These are phyloP conservation scores for Dicyrtoma fusca DNA, from an alignment of 2,888 invertebrate genomes.

Conservation along the genomic window DNA sequence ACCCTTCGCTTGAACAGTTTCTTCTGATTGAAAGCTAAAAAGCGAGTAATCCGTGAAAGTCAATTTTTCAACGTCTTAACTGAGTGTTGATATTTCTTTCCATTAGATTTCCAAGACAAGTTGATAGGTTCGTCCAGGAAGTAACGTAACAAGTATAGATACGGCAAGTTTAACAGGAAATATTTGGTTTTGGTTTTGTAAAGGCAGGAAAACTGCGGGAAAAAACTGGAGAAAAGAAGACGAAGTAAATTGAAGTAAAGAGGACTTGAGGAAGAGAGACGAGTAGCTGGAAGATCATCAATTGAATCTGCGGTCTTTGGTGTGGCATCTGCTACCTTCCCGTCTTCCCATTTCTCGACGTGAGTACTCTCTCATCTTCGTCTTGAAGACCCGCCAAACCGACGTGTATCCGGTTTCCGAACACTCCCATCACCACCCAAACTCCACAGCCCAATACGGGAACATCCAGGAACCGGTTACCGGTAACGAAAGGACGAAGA, in stretches of 20 bases:
- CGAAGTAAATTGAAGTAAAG: conserved; percentile 31
- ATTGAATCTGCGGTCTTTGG: conserved; percentile 31
- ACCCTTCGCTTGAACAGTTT: not conserved
- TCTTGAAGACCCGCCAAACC: no score
- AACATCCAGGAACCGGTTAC: no score
- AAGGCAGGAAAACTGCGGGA: not conserved
- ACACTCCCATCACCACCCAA: no score
- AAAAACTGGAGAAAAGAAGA: conserved; percentile 14
- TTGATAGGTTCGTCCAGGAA: no score
- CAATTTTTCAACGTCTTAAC: conserved; percentile 45
- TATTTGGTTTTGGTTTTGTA: not conserved
- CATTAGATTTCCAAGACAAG: conserved; percentile 35
- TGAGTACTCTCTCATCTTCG: not conserved
- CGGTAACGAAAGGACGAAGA: not conserved
- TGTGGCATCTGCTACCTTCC: conserved; percentile 23
- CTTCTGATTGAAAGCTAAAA: conserved; percentile 31
- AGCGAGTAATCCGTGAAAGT: conserved; percentile 41
- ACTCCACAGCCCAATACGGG: not conserved
- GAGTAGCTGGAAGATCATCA: conserved; percentile 35
- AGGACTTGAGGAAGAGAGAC: conserved; percentile 27
- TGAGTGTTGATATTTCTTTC: conserved; percentile 41
- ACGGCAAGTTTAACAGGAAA: no score
- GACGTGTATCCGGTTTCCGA: no score
- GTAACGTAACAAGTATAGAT: no score
- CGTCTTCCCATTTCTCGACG: conserved; percentile 5